A percentile compares a stretch with the other conserved stretches of the same genome.
These are phyloP conservation scores for Polietes domitor DNA, from an alignment of 2,888 invertebrate species.

Conservation along the genomic window DNA sequence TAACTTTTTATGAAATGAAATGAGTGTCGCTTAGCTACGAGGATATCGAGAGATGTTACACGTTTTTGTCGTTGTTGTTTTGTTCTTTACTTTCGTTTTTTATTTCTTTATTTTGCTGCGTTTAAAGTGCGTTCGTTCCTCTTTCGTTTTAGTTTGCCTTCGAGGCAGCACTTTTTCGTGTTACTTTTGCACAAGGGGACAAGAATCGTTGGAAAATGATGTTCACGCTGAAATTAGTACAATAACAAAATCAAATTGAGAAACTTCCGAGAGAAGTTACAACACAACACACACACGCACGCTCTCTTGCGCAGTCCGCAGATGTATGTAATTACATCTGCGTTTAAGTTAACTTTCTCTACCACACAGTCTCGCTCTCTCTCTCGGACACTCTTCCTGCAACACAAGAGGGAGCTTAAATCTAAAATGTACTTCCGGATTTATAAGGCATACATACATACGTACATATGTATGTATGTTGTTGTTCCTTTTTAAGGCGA, in stretches of 20 bases:
- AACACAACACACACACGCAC: not conserved
- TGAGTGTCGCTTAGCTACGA: slow-evolving; percentile 41
- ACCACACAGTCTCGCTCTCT: not conserved
- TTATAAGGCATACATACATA: not conserved
- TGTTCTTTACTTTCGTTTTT: not conserved
- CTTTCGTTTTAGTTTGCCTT: not conserved
- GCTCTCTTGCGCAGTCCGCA: not conserved
- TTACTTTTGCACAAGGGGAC: not conserved
- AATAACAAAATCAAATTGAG: not conserved
- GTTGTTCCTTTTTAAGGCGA: slow-evolving; percentile 54
- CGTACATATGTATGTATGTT: not conserved
- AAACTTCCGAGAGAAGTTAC: not conserved
- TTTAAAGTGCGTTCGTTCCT: not conserved
- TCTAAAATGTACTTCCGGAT: slow-evolving; percentile 35
- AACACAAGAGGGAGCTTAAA: not conserved
- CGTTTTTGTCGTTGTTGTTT: not conserved
- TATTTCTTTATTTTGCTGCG: not conserved
- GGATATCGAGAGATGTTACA: not conserved
- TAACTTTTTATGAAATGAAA: slow-evolving; percentile 66
- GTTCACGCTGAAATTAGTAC: slow-evolving; percentile 22
- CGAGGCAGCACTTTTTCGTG: not conserved
- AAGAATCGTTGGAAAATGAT: not conserved
- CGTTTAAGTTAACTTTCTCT: not conserved
- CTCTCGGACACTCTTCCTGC: not conserved
- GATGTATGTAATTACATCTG: not conserved